Conservation (phyloP, 2,888 invertebrate species). For the Saturnia japonica region DNA sequence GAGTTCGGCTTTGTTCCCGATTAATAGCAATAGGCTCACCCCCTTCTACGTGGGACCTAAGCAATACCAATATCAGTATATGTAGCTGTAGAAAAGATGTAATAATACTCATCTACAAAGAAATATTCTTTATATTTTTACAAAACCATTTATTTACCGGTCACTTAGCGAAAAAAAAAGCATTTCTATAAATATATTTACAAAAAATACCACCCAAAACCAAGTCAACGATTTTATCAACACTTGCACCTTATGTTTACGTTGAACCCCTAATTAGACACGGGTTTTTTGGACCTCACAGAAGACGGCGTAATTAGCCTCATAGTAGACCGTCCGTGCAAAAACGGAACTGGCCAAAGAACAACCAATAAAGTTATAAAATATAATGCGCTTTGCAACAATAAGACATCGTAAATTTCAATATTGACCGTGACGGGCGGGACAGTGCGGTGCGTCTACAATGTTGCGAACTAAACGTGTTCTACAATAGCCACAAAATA, state of each 20-base stretch:
- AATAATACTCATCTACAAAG: not conserved
- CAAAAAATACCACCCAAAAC: conserved; percentile 39
- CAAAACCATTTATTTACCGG: not conserved
- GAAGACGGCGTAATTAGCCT: conserved; percentile 37
- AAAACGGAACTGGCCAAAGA: conserved; percentile 34
- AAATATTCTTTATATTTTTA: not conserved
- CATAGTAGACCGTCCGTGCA: conserved; percentile 43
- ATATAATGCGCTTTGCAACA: conserved; percentile 52
- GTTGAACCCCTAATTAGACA: conserved; percentile 30
- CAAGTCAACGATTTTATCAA: conserved; percentile 28
- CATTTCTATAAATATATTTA: conserved; percentile 4
- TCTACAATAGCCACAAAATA: conserved; percentile 39
- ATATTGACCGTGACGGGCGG: conserved; percentile 55
- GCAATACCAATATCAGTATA: too few relatives aligned
- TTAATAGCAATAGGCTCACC: too few relatives aligned
- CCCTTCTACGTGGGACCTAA: too few relatives aligned
- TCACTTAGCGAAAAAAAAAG: conserved; percentile 9
- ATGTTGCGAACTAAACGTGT: conserved; percentile 47
- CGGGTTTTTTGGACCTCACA: conserved; percentile 33
- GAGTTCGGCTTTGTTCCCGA: too few relatives aligned
- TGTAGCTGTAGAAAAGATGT: not conserved
- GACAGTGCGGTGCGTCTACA: conserved; percentile 43
- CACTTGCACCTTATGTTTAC: conserved; percentile 18
- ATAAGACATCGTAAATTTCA: conserved; percentile 68
- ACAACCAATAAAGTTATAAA: conserved; percentile 64